Base-by-base conservation (phyloP, 2,797 vertebrate species). In the Pristis pectinata region DNA sequence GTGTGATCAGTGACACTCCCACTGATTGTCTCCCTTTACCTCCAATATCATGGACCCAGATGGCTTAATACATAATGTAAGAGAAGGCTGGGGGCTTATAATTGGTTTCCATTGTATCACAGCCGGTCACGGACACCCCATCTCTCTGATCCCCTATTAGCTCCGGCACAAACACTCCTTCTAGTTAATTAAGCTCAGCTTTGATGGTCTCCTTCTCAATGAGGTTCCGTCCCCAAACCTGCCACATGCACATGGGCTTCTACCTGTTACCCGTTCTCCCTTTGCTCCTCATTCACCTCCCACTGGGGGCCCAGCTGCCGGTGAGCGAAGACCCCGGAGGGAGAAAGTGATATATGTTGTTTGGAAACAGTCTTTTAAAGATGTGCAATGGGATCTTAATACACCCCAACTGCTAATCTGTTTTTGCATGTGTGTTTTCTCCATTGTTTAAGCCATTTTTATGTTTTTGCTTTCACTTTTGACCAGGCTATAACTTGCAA, bases 61-160 rank as follows among this genome's bases (percentile, higher is more conserved):
- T 99, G 99, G 98, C 98, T 97, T 97, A 99, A 99, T 99, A 98
- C 98, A 99, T 99, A 99, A 99, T 98, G 98, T 97, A 98, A 97
- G 97, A 95, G 96, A 74, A 70, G 92, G 92, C 92, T 94, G 92
- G 70, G 44, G 97, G 97, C 97, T 97, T 98, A 97, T 97, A 98
- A 97, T 97, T 98, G 97, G 97, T 96, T 97, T 97, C 95, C 95
- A 96, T 96, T 97, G 96, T 96, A 94, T 95, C 95, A 95, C 95
- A 96, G 96, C 96, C 97, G 97, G 95, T 96, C 94, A n/a, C 95
- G 96, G 95, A 96, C 96, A 97, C 97, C 96, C 96, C 94, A 95
- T 96, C 96, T 96, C 97, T 97, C 96, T 97, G 96, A 96, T 97
- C 97, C 97, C 96, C 97, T 97, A 97, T 98, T 97, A 98, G 96